Base-by-base conservation (phyloP, 2,113 vertebrate genomes). In the Dipodomys ordii region DNA sequence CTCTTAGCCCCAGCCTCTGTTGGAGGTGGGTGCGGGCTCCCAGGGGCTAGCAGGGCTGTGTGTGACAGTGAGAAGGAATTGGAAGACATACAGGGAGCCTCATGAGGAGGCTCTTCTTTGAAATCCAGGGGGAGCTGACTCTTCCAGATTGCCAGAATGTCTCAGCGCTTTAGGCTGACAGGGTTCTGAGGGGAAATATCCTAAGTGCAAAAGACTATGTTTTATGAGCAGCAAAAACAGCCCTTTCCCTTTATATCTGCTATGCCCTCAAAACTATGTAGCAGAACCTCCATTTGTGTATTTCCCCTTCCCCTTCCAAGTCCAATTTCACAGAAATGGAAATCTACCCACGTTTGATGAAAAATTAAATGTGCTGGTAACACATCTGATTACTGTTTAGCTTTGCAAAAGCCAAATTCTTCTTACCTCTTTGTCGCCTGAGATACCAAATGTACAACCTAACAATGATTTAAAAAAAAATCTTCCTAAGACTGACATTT, bases 271-370 rank as follows among this genome's bases (percentile, higher is more conserved):
- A 3, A 35, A 0, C 19, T 19, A 78, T 28, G 11, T 4, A 69
- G 23, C 30, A 78, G 81, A 82, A 88, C 57, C 9, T 7, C 27
- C 57, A 13, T 62, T 73, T 49, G 3, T 65, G 32, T 32, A 5
- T 16, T 27, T 77, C 74, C 32, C 30, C 35, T 67, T 87, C 65
- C 27, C 32, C 23, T 68, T 78, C 67, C 62, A 27, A 87, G 35
- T 92, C 39, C 87, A 68, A 91, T 83, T 77, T 60, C 84, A 89
- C 32, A 30, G 77, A 93, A 85, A 90, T 28, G 35, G n/a, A 88
- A 77, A 73, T 78, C 30, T 7, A 22, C 12, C 80, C 22, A 46
- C 27, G 39, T 62, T 74, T 87, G 76, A 12, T 84, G 12, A 84
- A 69, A 79, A 91, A 71, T 78, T 46, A 81, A 77, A 65, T 85